Percentiles rank a stretch among this genome's conserved stretches.
Conservation (phyloP, 2,888 invertebrate genomes). For the Diploptera punctata region DNA sequence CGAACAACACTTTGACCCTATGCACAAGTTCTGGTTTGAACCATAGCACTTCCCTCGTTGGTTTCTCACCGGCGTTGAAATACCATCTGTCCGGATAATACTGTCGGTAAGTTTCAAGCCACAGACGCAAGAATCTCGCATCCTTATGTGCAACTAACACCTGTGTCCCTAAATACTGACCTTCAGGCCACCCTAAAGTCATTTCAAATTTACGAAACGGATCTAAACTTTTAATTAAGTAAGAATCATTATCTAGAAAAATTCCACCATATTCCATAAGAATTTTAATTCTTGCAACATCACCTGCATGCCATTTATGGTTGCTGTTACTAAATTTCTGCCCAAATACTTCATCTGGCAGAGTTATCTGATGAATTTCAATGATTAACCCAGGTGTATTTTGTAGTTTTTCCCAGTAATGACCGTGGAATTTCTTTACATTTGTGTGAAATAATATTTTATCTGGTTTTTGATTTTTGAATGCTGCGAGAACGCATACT, state of each 20-base stretch:
- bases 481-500: constrained; percentile 12
- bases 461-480: constrained; percentile 7
- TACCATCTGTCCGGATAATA: constrained; percentile 22
- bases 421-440: not conserved
- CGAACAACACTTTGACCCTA: not conserved
- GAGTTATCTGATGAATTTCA: not conserved
- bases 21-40: constrained; percentile 26
- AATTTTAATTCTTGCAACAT: not conserved
- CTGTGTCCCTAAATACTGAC: not conserved
- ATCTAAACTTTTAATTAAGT: constrained; percentile 1
- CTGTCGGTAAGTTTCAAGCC: constrained; percentile 21
- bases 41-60: constrained; percentile 14
- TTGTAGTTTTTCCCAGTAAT: constrained; percentile 11
- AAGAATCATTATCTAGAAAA: constrained; percentile 20
- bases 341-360: constrained; percentile 13
- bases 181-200: constrained; percentile 13
- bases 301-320: constrained; percentile 8
- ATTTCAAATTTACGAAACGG: constrained; percentile 19
- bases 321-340: not conserved
- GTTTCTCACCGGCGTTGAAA: constrained; percentile 22
- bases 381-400: not conserved
- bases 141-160: constrained; percentile 14
- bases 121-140: constrained; percentile 16
- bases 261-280: constrained; percentile 20
- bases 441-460: not conserved